phyloP scores from a whole-genome alignment of 2,797 vertebrate species.

The Calcarius lapponicus region DNA sequence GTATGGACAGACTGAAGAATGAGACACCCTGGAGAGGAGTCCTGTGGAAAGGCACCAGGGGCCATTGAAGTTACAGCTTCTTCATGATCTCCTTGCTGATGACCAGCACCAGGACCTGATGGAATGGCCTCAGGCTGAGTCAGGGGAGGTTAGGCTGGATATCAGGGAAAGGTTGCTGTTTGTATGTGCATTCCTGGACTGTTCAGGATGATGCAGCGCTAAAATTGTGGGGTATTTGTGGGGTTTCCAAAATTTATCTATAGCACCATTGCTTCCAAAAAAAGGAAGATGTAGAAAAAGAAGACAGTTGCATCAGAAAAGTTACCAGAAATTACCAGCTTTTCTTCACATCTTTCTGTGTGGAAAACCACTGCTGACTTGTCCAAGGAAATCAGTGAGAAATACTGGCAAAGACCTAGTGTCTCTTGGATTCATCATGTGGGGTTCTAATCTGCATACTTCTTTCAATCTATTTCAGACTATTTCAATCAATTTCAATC shows the following conservation, averaged over 20 bases:
- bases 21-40: neutral
- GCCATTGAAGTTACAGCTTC: neutral
- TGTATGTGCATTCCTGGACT: fast-evolving
- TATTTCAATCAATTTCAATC: too few relatives aligned
- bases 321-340: neutral
- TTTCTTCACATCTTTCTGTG: neutral
- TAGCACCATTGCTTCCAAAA: neutral
- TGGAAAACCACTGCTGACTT: neutral
- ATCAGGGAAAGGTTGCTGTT: neutral
- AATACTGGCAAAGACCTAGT: neutral
- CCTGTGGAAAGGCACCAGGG: neutral
- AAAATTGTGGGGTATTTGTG: neutral
- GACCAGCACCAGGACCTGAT: fast-evolving
- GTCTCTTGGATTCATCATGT: neutral
- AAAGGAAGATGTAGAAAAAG: neutral
- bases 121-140: neutral
- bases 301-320: neutral
- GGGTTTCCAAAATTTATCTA: neutral
- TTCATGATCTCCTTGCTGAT: neutral
- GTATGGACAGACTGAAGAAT: neutral
- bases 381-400: neutral
- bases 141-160: neutral
- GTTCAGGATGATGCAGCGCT: fast-evolving
- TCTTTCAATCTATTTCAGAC: neutral
- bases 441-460: neutral